Evolutionary conservation across 2,797 vertebrate genomes (phyloP).

Genomic region (Sebastes matsubarae): DNA sequence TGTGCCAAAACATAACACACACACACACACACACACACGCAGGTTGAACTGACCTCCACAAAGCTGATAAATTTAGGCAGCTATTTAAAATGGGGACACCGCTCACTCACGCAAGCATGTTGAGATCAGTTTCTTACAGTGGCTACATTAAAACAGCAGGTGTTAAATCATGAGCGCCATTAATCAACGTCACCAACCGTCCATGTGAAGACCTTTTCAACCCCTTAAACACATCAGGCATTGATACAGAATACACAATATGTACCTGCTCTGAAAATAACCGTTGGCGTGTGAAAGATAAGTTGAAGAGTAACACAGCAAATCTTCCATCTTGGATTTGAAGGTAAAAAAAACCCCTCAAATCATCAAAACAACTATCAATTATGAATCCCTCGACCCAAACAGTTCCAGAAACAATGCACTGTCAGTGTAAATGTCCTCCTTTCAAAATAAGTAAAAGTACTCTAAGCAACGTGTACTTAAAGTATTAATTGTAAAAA

Average conservation of each 20-base stretch:
- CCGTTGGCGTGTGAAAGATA: neutral
- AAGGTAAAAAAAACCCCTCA: too few relatives aligned
- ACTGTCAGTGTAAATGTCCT: too few relatives aligned
- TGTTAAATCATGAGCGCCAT: constrained; percentile 86
- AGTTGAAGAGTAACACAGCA: constrained; percentile 32
- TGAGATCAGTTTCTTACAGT: constrained; percentile 88
- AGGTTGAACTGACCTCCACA: constrained; percentile 80
- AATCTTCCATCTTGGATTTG: constrained; percentile 10
- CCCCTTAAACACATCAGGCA: constrained; percentile 31
- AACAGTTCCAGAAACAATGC: too few relatives aligned
- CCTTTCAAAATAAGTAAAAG: too few relatives aligned
- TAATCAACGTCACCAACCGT: constrained; percentile 73
- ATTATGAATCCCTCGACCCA: too few relatives aligned
- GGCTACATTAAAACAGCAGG: constrained; percentile 86
- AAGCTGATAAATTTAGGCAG: constrained; percentile 88
- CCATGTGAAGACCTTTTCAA: constrained; percentile 35
- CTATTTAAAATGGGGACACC: constrained; percentile 82
- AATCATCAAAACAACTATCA: too few relatives aligned
- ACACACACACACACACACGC: constrained; percentile 1
- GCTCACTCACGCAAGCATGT: constrained; percentile 81
- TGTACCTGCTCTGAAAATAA: constrained; percentile 34
- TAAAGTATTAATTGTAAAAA: too few relatives aligned
- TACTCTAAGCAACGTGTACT: too few relatives aligned
- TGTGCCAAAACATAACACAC: constrained; percentile 33
- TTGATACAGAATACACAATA: constrained; percentile 42